A percentile compares a stretch with the other conserved stretches of the same genome.
phyloP scores from a whole-genome alignment of 2,888 invertebrate genomes.

The Micoletzkya japonica region DNA sequence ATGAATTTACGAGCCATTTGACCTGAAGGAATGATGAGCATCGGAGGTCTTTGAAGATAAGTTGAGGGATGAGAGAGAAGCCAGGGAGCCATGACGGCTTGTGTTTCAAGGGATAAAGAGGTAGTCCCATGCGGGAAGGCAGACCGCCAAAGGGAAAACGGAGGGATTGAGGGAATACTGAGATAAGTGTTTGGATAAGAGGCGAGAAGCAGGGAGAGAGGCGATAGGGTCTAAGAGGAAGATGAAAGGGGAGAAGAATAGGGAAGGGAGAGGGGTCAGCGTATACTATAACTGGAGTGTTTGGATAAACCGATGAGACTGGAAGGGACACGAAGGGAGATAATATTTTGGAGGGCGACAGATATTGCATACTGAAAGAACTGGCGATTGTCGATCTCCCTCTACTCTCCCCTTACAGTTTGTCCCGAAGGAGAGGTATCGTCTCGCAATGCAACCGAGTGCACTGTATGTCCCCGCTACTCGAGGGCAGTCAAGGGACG shows the following conservation, averaged over 20 bases:
- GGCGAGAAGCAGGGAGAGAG: neutral
- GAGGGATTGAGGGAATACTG: no score
- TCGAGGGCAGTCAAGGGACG: neutral
- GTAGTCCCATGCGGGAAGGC: no score
- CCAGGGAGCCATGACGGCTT: no score
- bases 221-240: neutral
- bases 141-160: no score
- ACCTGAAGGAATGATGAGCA: no score
- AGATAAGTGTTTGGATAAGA: neutral
- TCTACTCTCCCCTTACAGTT: neutral
- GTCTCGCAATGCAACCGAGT: neutral
- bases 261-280: neutral
- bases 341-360: neutral
- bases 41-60: no score
- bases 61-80: no score
- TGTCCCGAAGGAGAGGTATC: neutral
- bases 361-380: neutral
- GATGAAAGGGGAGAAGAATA: conserved; percentile 12
- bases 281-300: conserved; percentile 5
- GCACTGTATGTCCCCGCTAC: neutral
- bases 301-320: conserved; percentile 5
- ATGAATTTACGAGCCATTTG: no score
- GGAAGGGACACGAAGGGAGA: neutral
- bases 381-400: neutral
- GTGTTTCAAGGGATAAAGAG: no score